Evolutionary conservation across 2,113 vertebrate species (phyloP), one percentile per base, ranked within the genome.

Genomic region (Antidorcas marsupialis): DNA sequence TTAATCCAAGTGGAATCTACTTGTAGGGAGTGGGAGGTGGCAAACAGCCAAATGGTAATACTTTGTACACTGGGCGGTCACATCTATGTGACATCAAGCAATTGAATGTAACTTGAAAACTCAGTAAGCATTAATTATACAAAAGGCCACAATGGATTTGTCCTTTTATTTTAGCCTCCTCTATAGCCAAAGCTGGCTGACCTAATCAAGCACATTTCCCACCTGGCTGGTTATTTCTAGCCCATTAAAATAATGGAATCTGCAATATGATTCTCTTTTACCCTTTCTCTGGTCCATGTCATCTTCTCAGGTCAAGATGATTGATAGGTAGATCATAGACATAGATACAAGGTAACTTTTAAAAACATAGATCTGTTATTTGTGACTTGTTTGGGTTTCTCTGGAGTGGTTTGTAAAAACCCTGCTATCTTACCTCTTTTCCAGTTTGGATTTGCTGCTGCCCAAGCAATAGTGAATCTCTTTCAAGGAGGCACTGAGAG

Each of bases 1-100:
- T 97, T 89, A 92, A 89, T 92, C 60, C 92, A 97, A 96, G 81
- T 89, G 39, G 78, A 95, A 89, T 93, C 76, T 97, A 67, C 19
- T 94, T 95, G 39, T 43, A 94, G 88, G 36, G 28, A 94, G 55
- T 94, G 23, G 59, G n/a, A 97, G 55, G 81, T 90, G 59, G 74
- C 59, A 96, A 92, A 85, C 19, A 89, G 52, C 57, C 67, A 96
- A 92, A 85, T 27, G 85, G 12, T 86, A 88, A 89, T 67, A 91
- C 14, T 87, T 84, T 2, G 59, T 78, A 43, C 28, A 94, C 57
- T 67, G 47, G 67, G 71, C 86, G 36, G 78, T 86, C 86, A 92
- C 33, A 62, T 95, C 53, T 89, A 57, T 95, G 95, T 78, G 43
- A 86, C 52, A 87, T 95, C 78, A 97, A 89, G 86, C 52, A 93